Conservation (phyloP, 2,113 vertebrate species). For the Anarrhichthys ocellatus region DNA sequence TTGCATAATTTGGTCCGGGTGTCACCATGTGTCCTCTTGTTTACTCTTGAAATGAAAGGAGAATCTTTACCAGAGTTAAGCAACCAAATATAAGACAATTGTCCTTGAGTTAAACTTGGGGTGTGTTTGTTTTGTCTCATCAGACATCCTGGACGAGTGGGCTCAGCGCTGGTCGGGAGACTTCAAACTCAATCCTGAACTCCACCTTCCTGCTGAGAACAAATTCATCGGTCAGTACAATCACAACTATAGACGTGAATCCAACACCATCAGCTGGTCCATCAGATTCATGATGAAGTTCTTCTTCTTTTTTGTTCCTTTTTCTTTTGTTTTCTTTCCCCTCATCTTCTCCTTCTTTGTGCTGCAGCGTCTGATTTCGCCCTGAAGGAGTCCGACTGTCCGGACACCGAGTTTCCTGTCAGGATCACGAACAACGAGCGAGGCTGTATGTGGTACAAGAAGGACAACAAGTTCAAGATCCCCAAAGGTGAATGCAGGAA, state of each 20-base stretch:
- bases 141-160: conserved; percentile 90
- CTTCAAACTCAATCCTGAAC: conserved; percentile 87
- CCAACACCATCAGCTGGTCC: background rate
- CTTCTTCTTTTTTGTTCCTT: background rate
- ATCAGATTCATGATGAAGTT: background rate
- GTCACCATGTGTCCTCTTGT: background rate
- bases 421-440: conserved; percentile 84
- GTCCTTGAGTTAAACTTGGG: background rate
- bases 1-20: background rate
- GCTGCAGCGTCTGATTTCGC: conserved; percentile 90
- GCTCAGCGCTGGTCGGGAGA: conserved; percentile 87
- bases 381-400: conserved; percentile 89
- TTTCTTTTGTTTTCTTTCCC: background rate
- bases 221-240: conserved; percentile 91
- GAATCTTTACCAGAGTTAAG: background rate
- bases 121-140: conserved; percentile 30
- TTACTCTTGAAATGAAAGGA: background rate
- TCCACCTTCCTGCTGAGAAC: conserved; percentile 94
- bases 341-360: background rate
- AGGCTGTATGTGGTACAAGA: conserved; percentile 95
- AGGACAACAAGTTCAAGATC: conserved; percentile 97
- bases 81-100: background rate
- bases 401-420: conserved; percentile 90
- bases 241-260: background rate
- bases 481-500: conserved; percentile 88